Evolutionary conservation across 2,797 vertebrate genomes (phyloP).

Genomic region (Trematomus bernacchii): DNA sequence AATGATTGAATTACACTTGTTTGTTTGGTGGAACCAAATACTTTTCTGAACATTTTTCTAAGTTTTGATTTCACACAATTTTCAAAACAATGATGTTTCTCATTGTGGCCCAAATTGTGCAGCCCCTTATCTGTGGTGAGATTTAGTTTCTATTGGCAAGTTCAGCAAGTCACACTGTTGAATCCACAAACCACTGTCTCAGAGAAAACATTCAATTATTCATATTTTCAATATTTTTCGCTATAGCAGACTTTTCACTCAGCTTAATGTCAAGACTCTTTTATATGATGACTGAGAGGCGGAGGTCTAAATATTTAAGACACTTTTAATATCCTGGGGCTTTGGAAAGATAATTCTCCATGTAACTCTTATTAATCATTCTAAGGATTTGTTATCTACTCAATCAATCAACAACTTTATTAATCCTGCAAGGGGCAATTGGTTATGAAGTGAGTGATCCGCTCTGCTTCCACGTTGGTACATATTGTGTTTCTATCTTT

Average conservation of each 20-base stretch:
- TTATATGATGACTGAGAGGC: conserved; percentile 26
- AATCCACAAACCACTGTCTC: conserved; percentile 44
- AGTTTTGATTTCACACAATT: conserved; percentile 18
- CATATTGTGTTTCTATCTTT: conserved; percentile 58
- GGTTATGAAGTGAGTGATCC: conserved; percentile 25
- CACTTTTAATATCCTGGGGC: conserved; percentile 39
- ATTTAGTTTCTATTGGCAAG: conserved; percentile 45
- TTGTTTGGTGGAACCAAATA: neutral
- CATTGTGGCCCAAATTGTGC: conserved; percentile 47
- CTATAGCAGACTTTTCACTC: conserved; percentile 56
- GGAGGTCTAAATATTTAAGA: conserved; percentile 22
- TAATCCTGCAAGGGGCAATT: no score
- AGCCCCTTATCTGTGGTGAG: conserved; percentile 43
- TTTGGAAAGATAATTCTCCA: conserved; percentile 58
- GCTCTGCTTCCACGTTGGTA: conserved; percentile 57
- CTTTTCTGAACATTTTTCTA: conserved; percentile 7
- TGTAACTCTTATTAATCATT: conserved; percentile 29
- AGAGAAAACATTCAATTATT: conserved; percentile 8
- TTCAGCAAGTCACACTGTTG: neutral
- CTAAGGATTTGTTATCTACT: conserved; percentile 42
- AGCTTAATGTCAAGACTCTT: conserved; percentile 22
- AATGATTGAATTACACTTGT: neutral
- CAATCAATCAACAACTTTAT: no score
- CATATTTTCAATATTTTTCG: conserved; percentile 25
- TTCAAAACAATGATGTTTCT: conserved; percentile 30